A percentile compares a stretch with the other conserved stretches of the same genome.
phyloP scores from a whole-genome alignment of 2,888 invertebrate species.

The Thysanoteuthis rhombus region DNA sequence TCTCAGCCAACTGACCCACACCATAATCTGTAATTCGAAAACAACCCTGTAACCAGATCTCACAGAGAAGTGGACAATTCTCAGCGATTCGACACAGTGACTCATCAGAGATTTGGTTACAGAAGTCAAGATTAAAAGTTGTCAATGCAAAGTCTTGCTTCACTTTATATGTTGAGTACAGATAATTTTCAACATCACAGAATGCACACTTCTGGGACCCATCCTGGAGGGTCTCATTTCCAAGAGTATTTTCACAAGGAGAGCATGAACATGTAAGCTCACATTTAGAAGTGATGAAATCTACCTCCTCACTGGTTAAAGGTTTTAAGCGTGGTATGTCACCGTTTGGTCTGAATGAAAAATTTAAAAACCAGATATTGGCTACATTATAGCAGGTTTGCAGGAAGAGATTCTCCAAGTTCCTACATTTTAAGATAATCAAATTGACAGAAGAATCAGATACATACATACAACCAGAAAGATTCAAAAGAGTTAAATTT shows the following conservation, averaged over 20 bases:
- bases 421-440: conserved; percentile 38
- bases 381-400: conserved; percentile 44
- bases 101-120: conserved; percentile 43
- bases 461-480: conserved; percentile 45
- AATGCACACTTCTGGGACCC: background rate
- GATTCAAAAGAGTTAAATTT: conserved; percentile 38
- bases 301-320: background rate
- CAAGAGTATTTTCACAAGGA: background rate
- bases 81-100: conserved; percentile 43
- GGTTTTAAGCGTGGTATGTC: background rate
- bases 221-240: background rate
- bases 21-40: conserved; percentile 45
- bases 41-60: conserved; percentile 44
- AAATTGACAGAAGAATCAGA: conserved; percentile 41
- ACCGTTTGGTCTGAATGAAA: background rate
- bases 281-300: background rate
- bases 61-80: conserved; percentile 43
- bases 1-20: conserved; percentile 39
- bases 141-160: conserved; percentile 41
- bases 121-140: conserved; percentile 44
- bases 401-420: conserved; percentile 39
- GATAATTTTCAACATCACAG: background rate
- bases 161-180: background rate
- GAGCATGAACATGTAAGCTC: background rate
- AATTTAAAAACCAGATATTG: conserved; percentile 37